Base-by-base conservation (phyloP, 2,113 vertebrate species). In the Struthio camelus region DNA sequence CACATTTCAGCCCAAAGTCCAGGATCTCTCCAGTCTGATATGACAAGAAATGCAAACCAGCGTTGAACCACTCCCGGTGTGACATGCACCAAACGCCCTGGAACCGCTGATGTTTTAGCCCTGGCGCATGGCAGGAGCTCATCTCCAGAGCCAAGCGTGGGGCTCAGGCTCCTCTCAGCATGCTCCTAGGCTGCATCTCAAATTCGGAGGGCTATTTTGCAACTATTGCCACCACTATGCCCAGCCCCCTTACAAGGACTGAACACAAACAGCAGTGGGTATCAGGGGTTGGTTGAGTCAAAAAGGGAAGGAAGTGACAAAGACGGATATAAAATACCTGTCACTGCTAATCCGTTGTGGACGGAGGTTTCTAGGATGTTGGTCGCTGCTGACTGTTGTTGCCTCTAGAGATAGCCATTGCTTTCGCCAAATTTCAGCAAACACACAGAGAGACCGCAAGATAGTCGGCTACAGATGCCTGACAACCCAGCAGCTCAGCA, bases 101-200 rank as follows among this genome's bases (percentile, higher is more conserved):
- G 48, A 46, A 30, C 36, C 0, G 0, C 17, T 0, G 0, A 2
- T 18, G 27, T 14, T 36, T 0, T 4, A 80, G 38, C 44, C 32
- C 51, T 1, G 6, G 6, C 22, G 27, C 23, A 22, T 24, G 46
- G 70, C 64, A 67, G 69, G 23, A 48, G 42, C 13, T 7, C 20
- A 4, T 69, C 66, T 69, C 61, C 70, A n/a, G 48, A 65, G 42
- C 10, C 13, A 42, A 36, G 40, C 12, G 77, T 28, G 54, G 25
- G 56, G 51, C 32, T 69, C 4, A 6, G 73, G 51, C 69, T 79
- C 54, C 79, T 30, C 64, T 70, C 70, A 4, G 3, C 1, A 2
- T 48, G 14, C 71, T 83, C 36, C 80, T 19, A 51, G 22, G 70
- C 65, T 62, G 50, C 65, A 30, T 16, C 64, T 69, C 14, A 3